Evolutionary conservation across 2,113 vertebrate genomes (phyloP).

Genomic region (Anthoscopus minutus): DNA sequence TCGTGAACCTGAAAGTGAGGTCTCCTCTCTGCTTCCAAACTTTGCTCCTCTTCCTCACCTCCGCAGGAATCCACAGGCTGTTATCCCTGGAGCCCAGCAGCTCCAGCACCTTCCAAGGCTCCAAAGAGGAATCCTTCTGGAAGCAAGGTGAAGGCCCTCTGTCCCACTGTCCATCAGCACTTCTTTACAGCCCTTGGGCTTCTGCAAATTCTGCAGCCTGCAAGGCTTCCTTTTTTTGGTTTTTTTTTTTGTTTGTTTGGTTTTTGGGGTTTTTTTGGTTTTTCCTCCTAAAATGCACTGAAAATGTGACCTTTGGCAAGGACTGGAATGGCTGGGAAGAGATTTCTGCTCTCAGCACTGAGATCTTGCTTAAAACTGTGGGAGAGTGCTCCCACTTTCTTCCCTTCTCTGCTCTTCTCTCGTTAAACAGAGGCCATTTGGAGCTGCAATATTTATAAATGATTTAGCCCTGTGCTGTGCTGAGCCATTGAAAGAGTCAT

Average conservation of each 20-base stretch:
- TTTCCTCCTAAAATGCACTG: neutral
- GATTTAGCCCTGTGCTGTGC: neutral
- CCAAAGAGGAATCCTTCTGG: neutral
- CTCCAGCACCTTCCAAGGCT: neutral
- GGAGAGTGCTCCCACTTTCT: neutral
- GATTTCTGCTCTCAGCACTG: neutral
- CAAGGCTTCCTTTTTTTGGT: neutral
- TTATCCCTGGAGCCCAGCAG: neutral
- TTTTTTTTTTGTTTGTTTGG: too few species aligned
- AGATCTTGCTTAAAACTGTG: neutral
- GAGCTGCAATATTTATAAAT: neutral
- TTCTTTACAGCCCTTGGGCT: neutral
- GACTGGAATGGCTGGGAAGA: neutral
- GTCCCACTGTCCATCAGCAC: neutral
- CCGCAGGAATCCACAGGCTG: neutral
- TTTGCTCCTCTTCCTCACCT: neutral
- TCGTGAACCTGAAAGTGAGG: neutral
- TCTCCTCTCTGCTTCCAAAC: neutral
- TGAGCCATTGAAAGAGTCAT: neutral
- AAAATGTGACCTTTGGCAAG: neutral
- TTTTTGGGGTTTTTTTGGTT: too few species aligned
- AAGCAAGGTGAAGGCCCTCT: neutral
- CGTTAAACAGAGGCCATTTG: neutral
- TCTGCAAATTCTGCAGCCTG: neutral
- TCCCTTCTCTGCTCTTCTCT: neutral